Conservation (phyloP, 2,888 invertebrate species). For the Hypolimnas misippus region DNA sequence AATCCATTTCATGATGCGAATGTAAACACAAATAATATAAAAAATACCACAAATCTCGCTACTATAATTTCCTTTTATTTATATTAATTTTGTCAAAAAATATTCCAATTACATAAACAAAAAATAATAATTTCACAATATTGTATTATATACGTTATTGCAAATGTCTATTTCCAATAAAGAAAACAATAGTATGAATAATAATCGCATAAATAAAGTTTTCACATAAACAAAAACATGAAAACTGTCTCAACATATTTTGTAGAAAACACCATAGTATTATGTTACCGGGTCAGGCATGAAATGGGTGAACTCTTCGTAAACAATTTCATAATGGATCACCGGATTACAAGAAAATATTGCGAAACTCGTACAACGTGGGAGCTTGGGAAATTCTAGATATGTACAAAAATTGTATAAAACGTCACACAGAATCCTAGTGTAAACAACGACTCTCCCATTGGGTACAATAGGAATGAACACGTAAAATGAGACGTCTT, state of each 20-base stretch:
- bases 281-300: constrained; percentile 23
- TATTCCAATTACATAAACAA: too few relatives aligned
- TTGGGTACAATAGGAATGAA: constrained; percentile 62
- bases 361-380: not conserved
- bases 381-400: constrained; percentile 25
- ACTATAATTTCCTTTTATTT: too few relatives aligned
- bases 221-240: not conserved
- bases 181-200: not conserved
- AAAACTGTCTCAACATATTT: constrained; percentile 4
- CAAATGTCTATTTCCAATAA: not conserved
- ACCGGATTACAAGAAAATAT: constrained; percentile 28
- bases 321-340: constrained; percentile 31
- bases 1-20: too few relatives aligned
- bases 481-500: constrained; percentile 80
- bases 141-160: too few relatives aligned
- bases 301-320: constrained; percentile 10
- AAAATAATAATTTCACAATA: too few relatives aligned
- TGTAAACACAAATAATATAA: too few relatives aligned
- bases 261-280: not conserved
- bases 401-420: constrained; percentile 31
- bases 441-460: constrained; percentile 57
- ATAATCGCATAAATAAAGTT: not conserved
- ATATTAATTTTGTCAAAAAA: too few relatives aligned
- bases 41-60: too few relatives aligned
- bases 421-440: constrained; percentile 52